A percentile compares a stretch with the other conserved stretches of the same genome.
Conservation (phyloP, 2,113 vertebrate genomes). For the Erythrocercus mccallii region DNA sequence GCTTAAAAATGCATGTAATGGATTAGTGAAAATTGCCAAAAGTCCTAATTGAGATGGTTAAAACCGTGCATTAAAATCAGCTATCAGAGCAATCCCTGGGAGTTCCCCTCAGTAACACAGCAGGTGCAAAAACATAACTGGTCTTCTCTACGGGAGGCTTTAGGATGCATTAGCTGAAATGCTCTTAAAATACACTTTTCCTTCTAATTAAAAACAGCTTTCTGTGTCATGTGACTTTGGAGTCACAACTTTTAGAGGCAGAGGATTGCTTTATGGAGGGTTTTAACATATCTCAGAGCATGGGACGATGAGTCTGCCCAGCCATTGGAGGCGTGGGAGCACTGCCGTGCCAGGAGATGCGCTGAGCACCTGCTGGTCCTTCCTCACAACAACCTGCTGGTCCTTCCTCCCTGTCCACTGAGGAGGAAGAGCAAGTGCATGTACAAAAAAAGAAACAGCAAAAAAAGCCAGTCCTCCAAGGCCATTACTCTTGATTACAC, state of each 20-base stretch:
- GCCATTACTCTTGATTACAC: not conserved
- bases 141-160: not conserved
- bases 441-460: not conserved
- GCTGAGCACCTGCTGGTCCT: not conserved
- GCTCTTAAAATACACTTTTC: conserved; percentile 11
- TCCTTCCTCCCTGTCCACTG: not conserved
- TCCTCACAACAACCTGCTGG: not conserved
- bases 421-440: not conserved
- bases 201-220: conserved; percentile 20
- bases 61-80: not conserved
- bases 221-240: not conserved
- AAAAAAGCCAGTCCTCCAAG: not conserved
- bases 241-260: not conserved
- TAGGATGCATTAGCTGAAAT: not conserved
- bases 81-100: not conserved
- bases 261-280: not conserved
- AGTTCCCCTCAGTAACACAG: not conserved
- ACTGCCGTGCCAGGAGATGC: rapidly evolving
- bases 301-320: not conserved
- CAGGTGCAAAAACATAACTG: not conserved
- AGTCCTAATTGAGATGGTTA: not conserved
- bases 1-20: not conserved
- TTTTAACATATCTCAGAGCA: not conserved
- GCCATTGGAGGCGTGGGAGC: rapidly evolving
- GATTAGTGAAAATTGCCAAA: not conserved